Percentiles rank a stretch among this genome's conserved stretches.
phyloP scores from a whole-genome alignment of 2,888 invertebrate species.

The Sesamia inferens region DNA sequence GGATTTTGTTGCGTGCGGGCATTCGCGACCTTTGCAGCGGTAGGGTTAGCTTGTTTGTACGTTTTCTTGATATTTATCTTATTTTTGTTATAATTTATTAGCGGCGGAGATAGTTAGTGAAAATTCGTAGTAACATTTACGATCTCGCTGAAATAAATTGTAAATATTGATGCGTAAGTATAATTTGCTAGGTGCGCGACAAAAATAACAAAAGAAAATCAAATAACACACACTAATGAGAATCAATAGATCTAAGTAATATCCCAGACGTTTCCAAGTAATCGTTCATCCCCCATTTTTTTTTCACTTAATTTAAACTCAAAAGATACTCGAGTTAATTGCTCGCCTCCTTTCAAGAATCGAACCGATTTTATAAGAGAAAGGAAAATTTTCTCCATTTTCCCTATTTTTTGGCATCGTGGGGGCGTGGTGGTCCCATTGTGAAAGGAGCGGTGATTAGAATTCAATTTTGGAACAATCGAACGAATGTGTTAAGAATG shows the following conservation, averaged over 20 bases:
- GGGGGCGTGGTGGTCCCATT: slow-evolving; percentile 79
- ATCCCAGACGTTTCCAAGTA: slow-evolving; percentile 67
- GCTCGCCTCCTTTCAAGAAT: slow-evolving; percentile 85
- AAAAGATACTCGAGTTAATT: slow-evolving; percentile 90
- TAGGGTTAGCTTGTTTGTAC: slow-evolving; percentile 78
- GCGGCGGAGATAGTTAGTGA: slow-evolving; percentile 19
- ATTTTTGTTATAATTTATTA: slow-evolving; percentile 58
- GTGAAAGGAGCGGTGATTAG: slow-evolving; percentile 87
- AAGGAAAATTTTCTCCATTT: slow-evolving; percentile 86
- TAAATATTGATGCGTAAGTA: not conserved
- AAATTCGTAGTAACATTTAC: slow-evolving; percentile 23
- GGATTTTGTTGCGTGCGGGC: slow-evolving; percentile 79
- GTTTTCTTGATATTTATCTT: slow-evolving; percentile 63
- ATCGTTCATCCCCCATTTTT: slow-evolving; percentile 71
- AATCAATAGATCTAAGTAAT: slow-evolving; percentile 50
- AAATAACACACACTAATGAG: slow-evolving; percentile 25
- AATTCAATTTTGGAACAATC: slow-evolving; percentile 90
- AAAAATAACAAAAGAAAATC: slow-evolving; percentile 21
- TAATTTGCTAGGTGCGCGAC: not conserved
- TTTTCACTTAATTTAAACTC: slow-evolving; percentile 90
- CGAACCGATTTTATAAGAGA: slow-evolving; percentile 82
- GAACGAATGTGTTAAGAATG: slow-evolving; percentile 82
- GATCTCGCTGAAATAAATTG: slow-evolving; percentile 16
- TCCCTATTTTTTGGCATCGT: slow-evolving; percentile 86
- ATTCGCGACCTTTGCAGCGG: slow-evolving; percentile 79